These are phyloP conservation scores for Dallia pectoralis DNA, from an alignment of 2,797 vertebrate species.

Conservation along the genomic window DNA sequence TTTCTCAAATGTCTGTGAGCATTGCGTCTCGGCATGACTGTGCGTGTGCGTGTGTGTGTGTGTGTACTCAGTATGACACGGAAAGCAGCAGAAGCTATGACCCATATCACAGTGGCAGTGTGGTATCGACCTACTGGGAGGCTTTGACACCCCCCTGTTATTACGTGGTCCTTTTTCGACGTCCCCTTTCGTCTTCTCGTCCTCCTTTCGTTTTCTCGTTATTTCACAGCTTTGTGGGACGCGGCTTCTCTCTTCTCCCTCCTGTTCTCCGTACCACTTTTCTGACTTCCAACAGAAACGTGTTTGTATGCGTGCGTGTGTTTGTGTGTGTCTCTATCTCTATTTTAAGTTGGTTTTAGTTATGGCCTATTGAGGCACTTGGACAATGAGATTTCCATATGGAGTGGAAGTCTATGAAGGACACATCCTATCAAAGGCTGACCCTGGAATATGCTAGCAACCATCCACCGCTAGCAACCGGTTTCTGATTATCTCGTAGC, in stretches of 20 bases:
- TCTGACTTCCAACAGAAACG: constrained; percentile 26
- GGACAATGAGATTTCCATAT: constrained; percentile 57
- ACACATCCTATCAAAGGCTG: constrained; percentile 66
- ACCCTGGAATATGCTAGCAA: constrained; percentile 57
- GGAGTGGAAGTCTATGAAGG: constrained; percentile 64
- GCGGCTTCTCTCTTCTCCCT: constrained; percentile 20
- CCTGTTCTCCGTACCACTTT: constrained; percentile 34
- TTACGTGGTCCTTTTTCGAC: constrained; percentile 46
- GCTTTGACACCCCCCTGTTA: constrained; percentile 55
- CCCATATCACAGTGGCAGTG: constrained; percentile 54
- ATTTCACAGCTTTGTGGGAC: constrained; percentile 58
- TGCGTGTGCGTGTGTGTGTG: background rate
- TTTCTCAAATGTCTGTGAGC: constrained; percentile 56
- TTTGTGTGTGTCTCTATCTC: constrained; percentile 16
- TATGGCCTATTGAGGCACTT: constrained; percentile 35
- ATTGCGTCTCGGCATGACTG: constrained; percentile 49
- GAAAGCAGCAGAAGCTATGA: constrained; percentile 45
- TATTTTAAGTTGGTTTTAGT: constrained; percentile 40
- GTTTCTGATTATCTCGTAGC: constrained; percentile 35
- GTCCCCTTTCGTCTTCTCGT: constrained; percentile 10
- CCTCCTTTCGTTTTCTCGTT: constrained; percentile 57
- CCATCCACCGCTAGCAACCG: constrained; percentile 45
- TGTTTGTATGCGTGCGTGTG: background rate
- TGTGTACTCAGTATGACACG: constrained; percentile 45
- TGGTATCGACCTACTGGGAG: constrained; percentile 55